Conservation (phyloP, 2,113 vertebrate genomes). For the Perca flavescens region DNA sequence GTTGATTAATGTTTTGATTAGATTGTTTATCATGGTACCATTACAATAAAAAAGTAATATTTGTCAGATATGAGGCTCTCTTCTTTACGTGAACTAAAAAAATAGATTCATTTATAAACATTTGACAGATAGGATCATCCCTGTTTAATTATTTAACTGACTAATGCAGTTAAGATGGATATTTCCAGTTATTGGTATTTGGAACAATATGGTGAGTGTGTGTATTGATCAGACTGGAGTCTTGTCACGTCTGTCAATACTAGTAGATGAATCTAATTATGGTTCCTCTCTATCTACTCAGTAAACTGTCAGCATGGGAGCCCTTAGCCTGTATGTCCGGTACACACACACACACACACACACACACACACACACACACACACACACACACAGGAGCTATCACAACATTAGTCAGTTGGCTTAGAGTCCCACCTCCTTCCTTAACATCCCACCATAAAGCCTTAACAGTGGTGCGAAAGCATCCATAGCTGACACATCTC, state of each 20-base stretch:
- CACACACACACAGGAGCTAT: conserved; percentile 37
- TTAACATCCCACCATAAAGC: conserved; percentile 59
- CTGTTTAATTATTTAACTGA: conserved; percentile 76
- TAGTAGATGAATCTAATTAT: conserved; percentile 84
- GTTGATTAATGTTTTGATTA: conserved; percentile 4
- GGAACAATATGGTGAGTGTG: conserved; percentile 78
- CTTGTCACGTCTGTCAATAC: conserved; percentile 77
- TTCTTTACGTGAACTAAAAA: background rate
- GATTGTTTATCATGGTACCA: background rate
- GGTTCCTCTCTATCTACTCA: conserved; percentile 70
- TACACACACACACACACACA: conserved; percentile 23
- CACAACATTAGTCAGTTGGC: conserved; percentile 67
- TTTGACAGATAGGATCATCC: conserved; percentile 8
- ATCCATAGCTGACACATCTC: conserved; percentile 10
- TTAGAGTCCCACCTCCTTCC: conserved; percentile 74
- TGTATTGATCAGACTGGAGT: conserved; percentile 74
- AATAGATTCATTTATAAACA: background rate
- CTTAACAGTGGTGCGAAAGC: conserved; percentile 31
- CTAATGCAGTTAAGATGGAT: conserved; percentile 73
- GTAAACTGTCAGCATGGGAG: conserved; percentile 82
- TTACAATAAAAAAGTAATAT: background rate
- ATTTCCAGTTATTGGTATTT: conserved; percentile 77
- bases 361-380: conserved; percentile 27
- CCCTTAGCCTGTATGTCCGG: conserved; percentile 63
- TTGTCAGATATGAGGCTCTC: background rate